Evolutionary conservation across 2,888 invertebrate species (phyloP).

Genomic region (Dynastes grantii): DNA sequence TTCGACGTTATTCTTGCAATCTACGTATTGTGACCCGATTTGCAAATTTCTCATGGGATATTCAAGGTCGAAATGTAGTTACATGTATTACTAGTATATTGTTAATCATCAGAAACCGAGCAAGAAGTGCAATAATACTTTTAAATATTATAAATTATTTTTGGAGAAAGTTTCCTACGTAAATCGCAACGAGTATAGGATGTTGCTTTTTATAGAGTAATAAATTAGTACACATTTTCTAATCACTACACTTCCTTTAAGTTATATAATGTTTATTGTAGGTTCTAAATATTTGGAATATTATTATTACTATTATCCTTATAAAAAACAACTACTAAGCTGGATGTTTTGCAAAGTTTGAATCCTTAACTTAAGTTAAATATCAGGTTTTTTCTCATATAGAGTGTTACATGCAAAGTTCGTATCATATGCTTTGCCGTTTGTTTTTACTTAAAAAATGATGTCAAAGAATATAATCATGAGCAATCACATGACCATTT

Average conservation of each 20-base stretch:
- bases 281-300: background rate
- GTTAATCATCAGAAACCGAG: too few relatives aligned
- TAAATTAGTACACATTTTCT: background rate
- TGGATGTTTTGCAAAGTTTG: too few relatives aligned
- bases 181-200: background rate
- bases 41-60: conserved; percentile 20
- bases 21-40: conserved; percentile 17
- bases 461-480: too few relatives aligned
- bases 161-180: background rate
- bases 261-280: background rate
- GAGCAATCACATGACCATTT: too few relatives aligned
- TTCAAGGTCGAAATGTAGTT: conserved; percentile 2
- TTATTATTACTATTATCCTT: too few relatives aligned
- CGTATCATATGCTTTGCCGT: too few relatives aligned
- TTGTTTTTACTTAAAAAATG: too few relatives aligned
- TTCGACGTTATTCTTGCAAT: conserved; percentile 1
- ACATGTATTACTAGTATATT: background rate
- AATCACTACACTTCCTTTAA: background rate
- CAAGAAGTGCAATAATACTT: too few relatives aligned
- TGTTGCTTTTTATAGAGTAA: background rate
- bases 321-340: too few relatives aligned
- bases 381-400: too few relatives aligned
- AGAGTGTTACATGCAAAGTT: too few relatives aligned
- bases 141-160: background rate
- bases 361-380: too few relatives aligned